A percentile compares a stretch with the other conserved stretches of the same genome.
These are phyloP conservation scores for Clarias batrachus DNA, from an alignment of 2,113 vertebrate species.

Conservation along the genomic window DNA sequence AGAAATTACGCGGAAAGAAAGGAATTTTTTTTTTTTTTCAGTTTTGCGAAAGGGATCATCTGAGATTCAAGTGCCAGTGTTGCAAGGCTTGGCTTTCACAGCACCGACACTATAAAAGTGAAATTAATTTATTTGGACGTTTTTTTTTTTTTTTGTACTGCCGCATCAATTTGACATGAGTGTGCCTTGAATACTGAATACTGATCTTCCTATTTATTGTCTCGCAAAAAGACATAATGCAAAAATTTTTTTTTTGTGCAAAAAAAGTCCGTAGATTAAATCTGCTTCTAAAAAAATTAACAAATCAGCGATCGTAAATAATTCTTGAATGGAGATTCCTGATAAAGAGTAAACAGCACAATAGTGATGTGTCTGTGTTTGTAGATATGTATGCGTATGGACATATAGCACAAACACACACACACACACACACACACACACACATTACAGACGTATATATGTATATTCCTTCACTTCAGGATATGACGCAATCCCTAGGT, in stretches of 20 bases:
- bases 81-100: constrained; percentile 86
- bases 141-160: constrained; percentile 83
- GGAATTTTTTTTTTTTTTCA: constrained; percentile 60
- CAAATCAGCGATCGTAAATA: constrained; percentile 52
- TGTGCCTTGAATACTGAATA: constrained; percentile 99
- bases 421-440: constrained; percentile 63
- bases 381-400: constrained; percentile 72
- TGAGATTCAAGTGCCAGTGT: constrained; percentile 86
- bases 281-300: constrained; percentile 55
- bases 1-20: constrained; percentile 79
- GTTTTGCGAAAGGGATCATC: constrained; percentile 80
- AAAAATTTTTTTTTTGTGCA: constrained; percentile 67
- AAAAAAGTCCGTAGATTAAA: constrained; percentile 55
- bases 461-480: constrained; percentile 64
- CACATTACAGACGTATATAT: constrained; percentile 64
- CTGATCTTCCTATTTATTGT: constrained; percentile 96
- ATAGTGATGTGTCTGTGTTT: constrained; percentile 72
- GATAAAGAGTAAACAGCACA: constrained; percentile 80
- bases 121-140: constrained; percentile 89
- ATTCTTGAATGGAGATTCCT: constrained; percentile 58
- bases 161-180: constrained; percentile 92
- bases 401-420: constrained; percentile 68
- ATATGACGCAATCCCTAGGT: constrained; percentile 62
- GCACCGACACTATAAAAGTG: constrained; percentile 92
- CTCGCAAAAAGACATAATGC: constrained; percentile 88